Evolutionary conservation across 2,113 vertebrate genomes (phyloP), one percentile per base, ranked within the genome.

Genomic region (Phalacrocorax carbo): DNA sequence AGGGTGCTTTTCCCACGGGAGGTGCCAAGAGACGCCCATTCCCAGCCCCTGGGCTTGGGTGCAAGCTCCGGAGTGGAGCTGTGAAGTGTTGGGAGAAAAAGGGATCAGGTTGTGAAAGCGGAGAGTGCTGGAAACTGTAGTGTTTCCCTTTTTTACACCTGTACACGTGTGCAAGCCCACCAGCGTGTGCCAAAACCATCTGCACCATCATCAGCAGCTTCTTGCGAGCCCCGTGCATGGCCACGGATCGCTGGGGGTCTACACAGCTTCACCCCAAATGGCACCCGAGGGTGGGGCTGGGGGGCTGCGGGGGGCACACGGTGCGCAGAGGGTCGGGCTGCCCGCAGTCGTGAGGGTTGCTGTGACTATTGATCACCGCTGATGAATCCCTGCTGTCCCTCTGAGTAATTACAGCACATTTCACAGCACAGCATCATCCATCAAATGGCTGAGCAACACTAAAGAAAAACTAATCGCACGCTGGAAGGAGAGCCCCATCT

Each of bases 341-440:
- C 71, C 52, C 5, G 30, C 21, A 8, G 38, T 29, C 9, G 7
- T 3, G 72, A 64, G n/a, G 84, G 64, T 73, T 46, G 72, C 84
- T 64, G 68, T 38, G 85, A 88, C 76, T 76, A 94, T 88, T 76
- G 90, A 76, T 94, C 58, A 85, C 34, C 18, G 57, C 75, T 85
- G 90, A 85, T 77, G 93, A 85, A 94, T 89, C 75, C 61, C 25
- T 46, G 54, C 85, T 80, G 61, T 84, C 84, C 90, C 32, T 32
- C 82, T 81, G 78, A 87, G 93, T 90, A 94, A 94, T 87, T 91
- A 91, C 82, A 87, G 93, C 20, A n/a, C n/a, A 51, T 82, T 94
- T 86, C 65, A n/a, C 69, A 70, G 81, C 32, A 32, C 72, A 90
- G 57, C 55, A 76, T 68, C 92, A 90, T 93, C 81, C 76, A 70